Percentiles rank a stretch among this genome's conserved stretches.
These are phyloP conservation scores for Laspeyria flexula DNA, from an alignment of 2,888 invertebrate genomes.

Conservation along the genomic window DNA sequence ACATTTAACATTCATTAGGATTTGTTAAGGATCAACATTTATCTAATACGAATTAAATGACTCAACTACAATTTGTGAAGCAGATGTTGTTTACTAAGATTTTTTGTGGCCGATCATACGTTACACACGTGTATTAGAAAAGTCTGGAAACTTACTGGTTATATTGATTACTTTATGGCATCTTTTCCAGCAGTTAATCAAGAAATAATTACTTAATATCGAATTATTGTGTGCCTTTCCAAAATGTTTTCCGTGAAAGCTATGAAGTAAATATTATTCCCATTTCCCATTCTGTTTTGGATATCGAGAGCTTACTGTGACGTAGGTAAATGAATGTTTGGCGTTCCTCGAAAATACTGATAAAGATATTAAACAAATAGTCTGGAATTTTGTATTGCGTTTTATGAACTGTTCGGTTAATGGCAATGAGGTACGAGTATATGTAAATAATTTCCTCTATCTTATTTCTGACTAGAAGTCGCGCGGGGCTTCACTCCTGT, in stretches of 20 bases:
- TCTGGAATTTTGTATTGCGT: constrained; percentile 25
- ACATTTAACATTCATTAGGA: neutral
- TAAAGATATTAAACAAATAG: constrained; percentile 23
- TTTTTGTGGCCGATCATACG: constrained; percentile 20
- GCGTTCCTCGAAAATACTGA: constrained; percentile 19
- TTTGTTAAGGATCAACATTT: constrained; percentile 4
- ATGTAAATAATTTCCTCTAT: too few species aligned
- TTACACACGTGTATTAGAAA: constrained; percentile 8
- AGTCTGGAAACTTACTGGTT: constrained; percentile 3
- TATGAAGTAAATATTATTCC: neutral
- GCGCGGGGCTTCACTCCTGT: too few species aligned
- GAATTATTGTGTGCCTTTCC: too few species aligned
- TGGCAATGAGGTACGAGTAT: too few species aligned
- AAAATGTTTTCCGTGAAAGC: neutral
- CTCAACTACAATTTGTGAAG: constrained; percentile 12
- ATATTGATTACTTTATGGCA: neutral
- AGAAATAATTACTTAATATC: too few species aligned
- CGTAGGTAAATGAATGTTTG: constrained; percentile 21
- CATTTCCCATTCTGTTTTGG: constrained; percentile 2
- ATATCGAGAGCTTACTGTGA: constrained; percentile 20
- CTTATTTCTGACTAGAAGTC: too few species aligned
- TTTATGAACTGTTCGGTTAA: constrained; percentile 15
- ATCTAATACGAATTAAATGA: neutral
- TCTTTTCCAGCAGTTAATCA: too few species aligned
- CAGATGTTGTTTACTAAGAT: constrained; percentile 30